Evolutionary conservation across 2,888 invertebrate species (phyloP).

Genomic region (Priapulus caudatus): DNA sequence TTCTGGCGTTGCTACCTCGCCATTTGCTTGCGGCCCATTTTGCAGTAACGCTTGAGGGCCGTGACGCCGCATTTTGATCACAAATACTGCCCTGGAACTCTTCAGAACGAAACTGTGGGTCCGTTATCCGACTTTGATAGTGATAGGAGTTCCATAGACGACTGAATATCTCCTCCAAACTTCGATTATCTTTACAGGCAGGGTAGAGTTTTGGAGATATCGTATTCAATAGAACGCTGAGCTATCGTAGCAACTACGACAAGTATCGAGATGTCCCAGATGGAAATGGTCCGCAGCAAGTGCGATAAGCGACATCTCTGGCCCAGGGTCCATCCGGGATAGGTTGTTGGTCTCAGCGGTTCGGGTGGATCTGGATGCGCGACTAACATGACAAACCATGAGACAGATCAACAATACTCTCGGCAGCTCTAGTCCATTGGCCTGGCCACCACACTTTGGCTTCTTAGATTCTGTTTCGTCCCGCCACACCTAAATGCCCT

Average conservation of each 20-base stretch:
- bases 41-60: conserved; percentile 2
- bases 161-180: background rate
- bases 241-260: conserved; percentile 8
- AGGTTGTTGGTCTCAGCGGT: background rate
- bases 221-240: background rate
- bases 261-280: conserved; percentile 14
- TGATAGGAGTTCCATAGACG: background rate
- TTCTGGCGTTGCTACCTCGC: conserved; percentile 11
- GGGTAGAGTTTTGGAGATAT: background rate
- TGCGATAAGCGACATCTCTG: background rate
- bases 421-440: conserved; percentile 13
- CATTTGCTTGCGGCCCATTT: conserved; percentile 10
- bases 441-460: conserved; percentile 22
- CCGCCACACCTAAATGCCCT: conserved; percentile 21
- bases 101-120: conserved; percentile 1
- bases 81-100: background rate
- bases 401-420: background rate
- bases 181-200: background rate
- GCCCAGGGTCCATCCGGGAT: background rate
- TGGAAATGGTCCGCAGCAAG: conserved; percentile 10
- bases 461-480: conserved; percentile 19
- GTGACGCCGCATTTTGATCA: background rate
- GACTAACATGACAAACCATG: background rate
- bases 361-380: background rate
- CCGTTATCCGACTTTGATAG: background rate